phyloP scores from a whole-genome alignment of 1,140 invertebrate genomes.

The Elymnias hypermnestra region DNA sequence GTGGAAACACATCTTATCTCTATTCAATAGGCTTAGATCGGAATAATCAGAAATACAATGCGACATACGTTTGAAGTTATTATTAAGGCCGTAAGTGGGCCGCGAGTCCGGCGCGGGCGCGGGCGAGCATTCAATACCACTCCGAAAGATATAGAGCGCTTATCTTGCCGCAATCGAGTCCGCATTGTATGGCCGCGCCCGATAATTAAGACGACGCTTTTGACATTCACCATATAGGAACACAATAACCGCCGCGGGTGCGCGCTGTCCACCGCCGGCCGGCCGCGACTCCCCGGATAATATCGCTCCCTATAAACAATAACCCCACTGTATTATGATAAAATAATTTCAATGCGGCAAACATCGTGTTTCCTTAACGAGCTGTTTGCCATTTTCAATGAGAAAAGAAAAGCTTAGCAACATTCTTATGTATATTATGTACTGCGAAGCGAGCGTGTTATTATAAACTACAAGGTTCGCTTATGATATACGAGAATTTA shows the following conservation, averaged over 20 bases:
- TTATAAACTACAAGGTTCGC: constrained; percentile 11
- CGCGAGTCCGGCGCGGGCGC: constrained; percentile 36
- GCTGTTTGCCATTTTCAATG: constrained; percentile 36
- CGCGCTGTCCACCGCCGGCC: constrained; percentile 16
- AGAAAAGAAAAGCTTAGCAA: constrained; percentile 27
- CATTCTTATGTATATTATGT: constrained; percentile 34
- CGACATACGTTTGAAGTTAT: constrained; percentile 71
- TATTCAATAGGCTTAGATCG: constrained; percentile 65
- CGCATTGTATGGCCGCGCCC: constrained; percentile 68
- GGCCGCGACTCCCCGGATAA: constrained; percentile 44
- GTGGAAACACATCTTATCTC: constrained; percentile 54
- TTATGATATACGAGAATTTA: constrained; percentile 1
- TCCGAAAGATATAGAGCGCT: constrained; percentile 59
- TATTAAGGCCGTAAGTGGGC: constrained; percentile 66
- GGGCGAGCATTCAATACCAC: constrained; percentile 54
- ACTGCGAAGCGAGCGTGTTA: constrained; percentile 4
- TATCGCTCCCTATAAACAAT: constrained; percentile 69
- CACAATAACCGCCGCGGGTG: constrained; percentile 72
- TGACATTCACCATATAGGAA: constrained; percentile 75
- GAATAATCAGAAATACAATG: constrained; percentile 71
- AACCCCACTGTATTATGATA: constrained; percentile 69
- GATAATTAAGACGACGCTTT: constrained; percentile 76
- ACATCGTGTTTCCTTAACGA: constrained; percentile 66
- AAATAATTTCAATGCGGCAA: constrained; percentile 66
- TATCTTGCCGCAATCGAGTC: constrained; percentile 71